Conservation (phyloP, 1,140 invertebrate genomes). For the Orius insidiosus region DNA sequence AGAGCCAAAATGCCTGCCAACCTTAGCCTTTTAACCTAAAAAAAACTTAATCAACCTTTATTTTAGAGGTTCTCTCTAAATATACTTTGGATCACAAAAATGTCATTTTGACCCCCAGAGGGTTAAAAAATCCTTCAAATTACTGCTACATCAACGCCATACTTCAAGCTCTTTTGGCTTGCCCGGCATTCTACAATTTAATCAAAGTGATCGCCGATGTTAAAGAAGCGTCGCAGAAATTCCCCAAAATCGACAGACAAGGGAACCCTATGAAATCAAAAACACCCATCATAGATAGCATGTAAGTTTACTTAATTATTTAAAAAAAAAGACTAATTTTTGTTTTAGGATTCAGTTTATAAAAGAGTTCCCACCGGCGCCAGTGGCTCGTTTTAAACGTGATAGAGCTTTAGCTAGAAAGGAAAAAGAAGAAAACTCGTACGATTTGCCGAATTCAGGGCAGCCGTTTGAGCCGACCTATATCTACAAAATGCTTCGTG, state of each 20-base stretch:
- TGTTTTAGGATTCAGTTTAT: conserved; percentile 38
- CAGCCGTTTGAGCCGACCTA: conserved; percentile 67
- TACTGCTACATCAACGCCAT: conserved; percentile 93
- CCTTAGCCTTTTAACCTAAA: no score
- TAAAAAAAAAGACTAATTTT: conserved; percentile 14
- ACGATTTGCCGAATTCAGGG: conserved; percentile 26
- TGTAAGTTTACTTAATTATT: conserved; percentile 56
- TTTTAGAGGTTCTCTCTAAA: conserved; percentile 45
- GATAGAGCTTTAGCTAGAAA: conserved; percentile 17
- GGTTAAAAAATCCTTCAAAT: conserved; percentile 79
- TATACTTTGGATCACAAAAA: conserved; percentile 56
- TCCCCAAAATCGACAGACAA: not conserved
- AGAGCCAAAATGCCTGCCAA: no score
- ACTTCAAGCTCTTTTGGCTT: conserved; percentile 74
- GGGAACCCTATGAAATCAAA: no score
- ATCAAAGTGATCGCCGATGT: conserved; percentile 48
- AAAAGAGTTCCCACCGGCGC: conserved; percentile 23
- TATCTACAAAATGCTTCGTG: conserved; percentile 61
- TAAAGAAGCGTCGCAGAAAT: conserved; percentile 22
- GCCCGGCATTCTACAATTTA: conserved; percentile 83
- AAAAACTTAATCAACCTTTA: no score
- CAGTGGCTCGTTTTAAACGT: conserved; percentile 13
- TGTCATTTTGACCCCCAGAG: conserved; percentile 63
- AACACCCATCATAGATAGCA: conserved; percentile 77
- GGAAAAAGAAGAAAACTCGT: conserved; percentile 10